phyloP scores from a whole-genome alignment of 2,113 vertebrate genomes.

The Tapirus terrestris region DNA sequence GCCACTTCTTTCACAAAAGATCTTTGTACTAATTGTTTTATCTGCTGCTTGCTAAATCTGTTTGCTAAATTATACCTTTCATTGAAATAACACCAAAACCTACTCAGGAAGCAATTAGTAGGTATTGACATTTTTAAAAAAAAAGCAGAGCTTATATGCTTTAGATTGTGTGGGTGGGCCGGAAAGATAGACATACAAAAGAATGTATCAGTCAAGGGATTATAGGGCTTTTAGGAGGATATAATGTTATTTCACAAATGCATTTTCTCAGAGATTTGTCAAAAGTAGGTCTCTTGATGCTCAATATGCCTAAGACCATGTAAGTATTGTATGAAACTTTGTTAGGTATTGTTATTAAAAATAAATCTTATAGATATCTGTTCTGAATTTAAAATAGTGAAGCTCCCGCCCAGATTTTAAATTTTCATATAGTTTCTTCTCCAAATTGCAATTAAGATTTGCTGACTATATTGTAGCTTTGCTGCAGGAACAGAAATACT shows the following conservation, averaged over 20 bases:
- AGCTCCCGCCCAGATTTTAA: not conserved
- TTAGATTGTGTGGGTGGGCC: conserved; percentile 30
- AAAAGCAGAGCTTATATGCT: conserved; percentile 41
- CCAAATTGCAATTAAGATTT: not conserved
- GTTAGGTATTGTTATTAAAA: not conserved
- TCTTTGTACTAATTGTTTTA: conserved; percentile 86
- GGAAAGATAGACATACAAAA: conserved; percentile 64
- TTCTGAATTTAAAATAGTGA: conserved; percentile 5
- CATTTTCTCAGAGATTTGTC: conserved; percentile 18
- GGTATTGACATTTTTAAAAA: conserved; percentile 70
- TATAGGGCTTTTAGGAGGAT: not conserved
- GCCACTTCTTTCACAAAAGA: conserved; percentile 81
- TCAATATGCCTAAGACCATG: not conserved
- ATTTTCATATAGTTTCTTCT: not conserved
- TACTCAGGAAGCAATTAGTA: conserved; percentile 83
- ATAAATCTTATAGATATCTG: not conserved
- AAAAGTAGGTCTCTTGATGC: not conserved
- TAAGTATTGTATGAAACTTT: not conserved
- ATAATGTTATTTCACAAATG: not conserved
- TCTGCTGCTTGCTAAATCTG: conserved; percentile 84
- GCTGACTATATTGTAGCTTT: not conserved
- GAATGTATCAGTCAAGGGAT: not conserved
- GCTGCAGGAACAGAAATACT: not conserved
- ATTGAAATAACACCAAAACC: conserved; percentile 79
- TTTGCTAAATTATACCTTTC: conserved; percentile 86